A percentile compares a stretch with the other conserved stretches of the same genome.
Conservation (phyloP, 1,140 invertebrate species). For the Meteorus sp. region DNA sequence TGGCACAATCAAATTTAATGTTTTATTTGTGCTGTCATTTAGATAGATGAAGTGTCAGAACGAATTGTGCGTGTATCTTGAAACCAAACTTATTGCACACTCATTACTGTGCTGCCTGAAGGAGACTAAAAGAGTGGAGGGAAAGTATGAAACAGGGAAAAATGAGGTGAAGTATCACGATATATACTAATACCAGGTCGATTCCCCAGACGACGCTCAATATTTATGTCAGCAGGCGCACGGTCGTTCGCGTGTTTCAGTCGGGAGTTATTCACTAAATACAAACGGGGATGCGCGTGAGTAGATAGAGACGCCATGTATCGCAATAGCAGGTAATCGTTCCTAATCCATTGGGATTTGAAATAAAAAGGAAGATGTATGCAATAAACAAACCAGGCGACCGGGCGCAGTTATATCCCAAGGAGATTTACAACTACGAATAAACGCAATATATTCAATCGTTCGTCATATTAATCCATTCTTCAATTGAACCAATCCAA, state of each 20-base stretch:
- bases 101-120: background rate
- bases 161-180: background rate
- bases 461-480: background rate
- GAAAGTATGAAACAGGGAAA: constrained; percentile 2
- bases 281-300: no score
- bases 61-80: background rate
- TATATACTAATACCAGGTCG: constrained; percentile 15
- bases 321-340: constrained; percentile 18
- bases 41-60: background rate
- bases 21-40: no score
- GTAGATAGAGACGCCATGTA: constrained; percentile 15
- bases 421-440: background rate
- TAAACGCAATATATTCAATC: background rate
- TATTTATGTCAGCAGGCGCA: constrained; percentile 22
- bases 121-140: background rate
- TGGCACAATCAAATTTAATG: no score
- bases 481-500: no score
- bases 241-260: constrained; percentile 18
- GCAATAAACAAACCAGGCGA: background rate
- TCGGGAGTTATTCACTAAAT: constrained; percentile 18
- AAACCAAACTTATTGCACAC: constrained; percentile 3
- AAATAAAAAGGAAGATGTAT: no score
- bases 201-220: constrained; percentile 17
- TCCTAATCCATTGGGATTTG: constrained; percentile 18
- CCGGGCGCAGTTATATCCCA: background rate